These are phyloP conservation scores for Lutraria lutraria DNA, from an alignment of 2,888 invertebrate species.

Conservation along the genomic window DNA sequence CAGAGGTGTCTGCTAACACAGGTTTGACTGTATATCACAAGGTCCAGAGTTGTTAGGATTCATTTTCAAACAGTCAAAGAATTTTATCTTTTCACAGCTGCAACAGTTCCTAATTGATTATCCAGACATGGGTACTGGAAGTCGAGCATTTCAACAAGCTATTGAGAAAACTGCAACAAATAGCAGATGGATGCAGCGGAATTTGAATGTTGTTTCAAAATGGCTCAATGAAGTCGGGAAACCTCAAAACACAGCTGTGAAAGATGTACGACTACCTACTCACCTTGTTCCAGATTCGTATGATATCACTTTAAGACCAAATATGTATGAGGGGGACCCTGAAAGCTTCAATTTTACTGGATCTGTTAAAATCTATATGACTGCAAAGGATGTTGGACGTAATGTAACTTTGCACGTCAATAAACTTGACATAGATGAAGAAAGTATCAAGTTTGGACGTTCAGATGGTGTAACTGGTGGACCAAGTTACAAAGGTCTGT, in stretches of 20 bases:
- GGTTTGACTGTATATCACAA: too few relatives aligned
- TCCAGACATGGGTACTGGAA: constrained; percentile 90
- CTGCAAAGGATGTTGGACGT: constrained; percentile 62
- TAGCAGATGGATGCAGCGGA: constrained; percentile 93
- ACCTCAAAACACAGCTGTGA: constrained; percentile 34
- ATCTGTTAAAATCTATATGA: constrained; percentile 72
- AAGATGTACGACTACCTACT: constrained; percentile 69
- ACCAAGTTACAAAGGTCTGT: constrained; percentile 58
- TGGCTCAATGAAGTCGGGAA: constrained; percentile 89
- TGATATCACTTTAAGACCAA: constrained; percentile 77
- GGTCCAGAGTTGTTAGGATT: too few relatives aligned
- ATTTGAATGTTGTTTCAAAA: constrained; percentile 91
- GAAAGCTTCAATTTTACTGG: constrained; percentile 79
- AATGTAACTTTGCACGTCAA: constrained; percentile 79
- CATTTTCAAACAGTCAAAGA: too few relatives aligned
- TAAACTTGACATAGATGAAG: constrained; percentile 71
- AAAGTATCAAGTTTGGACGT: constrained; percentile 58
- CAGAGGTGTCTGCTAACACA: too few relatives aligned
- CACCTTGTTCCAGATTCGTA: constrained; percentile 77
- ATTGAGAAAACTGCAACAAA: constrained; percentile 93
- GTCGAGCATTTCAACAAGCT: constrained; percentile 92
- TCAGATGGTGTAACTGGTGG: constrained; percentile 38
- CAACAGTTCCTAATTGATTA: constrained; percentile 57
- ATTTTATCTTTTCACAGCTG: constrained; percentile 49
- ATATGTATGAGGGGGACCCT: constrained; percentile 78